phyloP scores from a whole-genome alignment of 53 echinoderm and acorn worm species.

The Echinometra lucunter region DNA sequence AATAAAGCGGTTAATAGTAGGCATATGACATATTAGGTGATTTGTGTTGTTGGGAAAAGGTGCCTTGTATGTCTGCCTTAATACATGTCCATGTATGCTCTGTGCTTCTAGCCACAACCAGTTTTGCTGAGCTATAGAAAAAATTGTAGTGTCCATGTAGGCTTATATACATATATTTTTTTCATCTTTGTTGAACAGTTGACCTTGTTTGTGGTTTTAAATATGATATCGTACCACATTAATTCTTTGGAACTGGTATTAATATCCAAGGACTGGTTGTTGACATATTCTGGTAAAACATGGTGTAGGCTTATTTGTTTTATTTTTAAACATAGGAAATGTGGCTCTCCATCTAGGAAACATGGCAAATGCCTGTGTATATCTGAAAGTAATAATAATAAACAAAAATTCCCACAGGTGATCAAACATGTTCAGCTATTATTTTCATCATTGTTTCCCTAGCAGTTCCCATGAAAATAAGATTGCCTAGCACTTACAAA shows the following conservation, averaged over 20 bases:
- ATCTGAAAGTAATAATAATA: neutral
- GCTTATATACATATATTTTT: neutral
- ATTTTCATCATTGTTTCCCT: neutral
- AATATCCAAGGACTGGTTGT: neutral
- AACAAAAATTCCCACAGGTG: neutral
- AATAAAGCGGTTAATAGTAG: too few species aligned
- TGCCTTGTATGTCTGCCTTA: too few species aligned
- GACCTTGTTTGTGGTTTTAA: neutral
- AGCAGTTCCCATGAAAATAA: neutral
- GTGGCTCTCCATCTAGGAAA: too few species aligned
- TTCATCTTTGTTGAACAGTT: neutral
- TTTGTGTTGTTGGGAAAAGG: too few species aligned
- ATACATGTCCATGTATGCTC: too few species aligned
- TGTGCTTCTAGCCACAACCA: too few species aligned
- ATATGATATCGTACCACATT: neutral
- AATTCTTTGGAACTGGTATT: neutral
- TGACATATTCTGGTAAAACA: neutral
- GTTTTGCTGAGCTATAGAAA: too few species aligned
- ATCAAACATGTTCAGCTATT: neutral
- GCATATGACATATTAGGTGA: too few species aligned
- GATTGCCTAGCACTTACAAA: conserved; percentile 17
- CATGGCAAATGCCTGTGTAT: neutral
- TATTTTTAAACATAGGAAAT: neutral
- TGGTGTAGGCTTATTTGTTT: neutral
- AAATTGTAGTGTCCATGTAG: neutral